Base-by-base conservation (phyloP, 35 echinoderm and acorn worm species). In the Stichopus chloronotus region DNA sequence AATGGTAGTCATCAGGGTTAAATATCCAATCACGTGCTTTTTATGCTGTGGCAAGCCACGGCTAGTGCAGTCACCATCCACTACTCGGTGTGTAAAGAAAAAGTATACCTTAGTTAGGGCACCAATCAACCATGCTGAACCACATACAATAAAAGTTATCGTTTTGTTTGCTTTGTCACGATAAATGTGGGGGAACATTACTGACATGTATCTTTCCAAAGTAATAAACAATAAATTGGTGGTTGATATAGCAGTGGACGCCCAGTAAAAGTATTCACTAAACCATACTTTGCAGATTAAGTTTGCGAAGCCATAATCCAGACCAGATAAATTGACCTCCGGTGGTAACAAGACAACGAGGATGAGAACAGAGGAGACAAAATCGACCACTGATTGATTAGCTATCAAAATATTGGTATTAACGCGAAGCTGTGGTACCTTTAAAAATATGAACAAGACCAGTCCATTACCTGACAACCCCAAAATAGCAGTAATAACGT, bases 321-420 rank as follows among this genome's bases (percentile, higher is more conserved):
- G 77, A 8, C 8, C 69, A 7, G 55, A 59, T 63, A 23, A 58
- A 9, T 16, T 86, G 63, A 20, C 58, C 53, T 58, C 55, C 20
- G 9, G 81, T 57, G 17, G 25, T 8, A 30, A 86, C 19, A 84
- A 54, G 21, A 68, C 55, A 4, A 85, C 2, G 8, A 87, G 21
- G 55, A 93, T 22, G 5, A 86, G 20, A 11, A 93, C 25, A 10
- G 92, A 82, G 20, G 20, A 17, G 19, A 93, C 20, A 9, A 93
- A 54, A 87, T 93, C 92, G 11, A 93, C 81, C 9, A 86, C 5
- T 4, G 80, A 93, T 57, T 93, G 92, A 59, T 93, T 60, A n/a
- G 56, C 53, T 7, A 93, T 69, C 59, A 93, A 30, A 16, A 93
- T 20, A 20, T 84, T 86, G 22, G 57, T 65, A 43, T 55, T 55